Evolutionary conservation across 2,797 vertebrate genomes (phyloP).

Genomic region (Acridotheres tristis): DNA sequence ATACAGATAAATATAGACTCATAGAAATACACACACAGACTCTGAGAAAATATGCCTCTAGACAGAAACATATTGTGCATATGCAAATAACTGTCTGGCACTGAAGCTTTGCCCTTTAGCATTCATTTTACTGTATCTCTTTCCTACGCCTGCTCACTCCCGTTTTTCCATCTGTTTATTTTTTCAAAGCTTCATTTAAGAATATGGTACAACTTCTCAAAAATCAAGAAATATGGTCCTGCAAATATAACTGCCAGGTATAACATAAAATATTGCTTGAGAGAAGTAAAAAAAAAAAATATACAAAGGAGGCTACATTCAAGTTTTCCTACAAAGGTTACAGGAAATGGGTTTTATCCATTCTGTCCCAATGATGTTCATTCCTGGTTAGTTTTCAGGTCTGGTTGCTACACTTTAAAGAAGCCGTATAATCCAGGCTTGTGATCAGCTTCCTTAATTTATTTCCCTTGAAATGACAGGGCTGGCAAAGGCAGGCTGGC

Average conservation of each 20-base stretch:
- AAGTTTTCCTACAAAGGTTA: conserved; percentile 71
- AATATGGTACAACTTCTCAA: conserved; percentile 70
- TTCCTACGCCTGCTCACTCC: conserved; percentile 31
- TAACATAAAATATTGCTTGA: conserved; percentile 52
- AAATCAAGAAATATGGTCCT: conserved; percentile 69
- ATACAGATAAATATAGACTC: conserved; percentile 79
- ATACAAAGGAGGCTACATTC: conserved; percentile 14
- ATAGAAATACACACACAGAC: conserved; percentile 77
- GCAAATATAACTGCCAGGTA: conserved; percentile 71
- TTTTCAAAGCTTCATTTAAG: conserved; percentile 68
- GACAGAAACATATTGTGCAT: conserved; percentile 81
- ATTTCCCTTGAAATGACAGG: conserved; percentile 81
- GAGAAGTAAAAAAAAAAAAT: not conserved
- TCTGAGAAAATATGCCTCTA: conserved; percentile 74
- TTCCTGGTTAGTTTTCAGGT: conserved; percentile 69
- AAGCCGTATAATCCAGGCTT: conserved; percentile 78
- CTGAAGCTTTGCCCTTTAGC: conserved; percentile 78
- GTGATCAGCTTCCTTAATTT: conserved; percentile 81
- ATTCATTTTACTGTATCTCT: conserved; percentile 70
- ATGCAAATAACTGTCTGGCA: conserved; percentile 81
- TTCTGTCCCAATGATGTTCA: conserved; percentile 48
- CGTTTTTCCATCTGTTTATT: conserved; percentile 75
- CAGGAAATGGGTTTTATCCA: conserved; percentile 66
- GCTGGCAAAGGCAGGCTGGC: conserved; percentile 76
- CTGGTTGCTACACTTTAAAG: conserved; percentile 73